These are phyloP conservation scores for Athalia rosae DNA, from an alignment of 2,888 invertebrate genomes.

Conservation along the genomic window DNA sequence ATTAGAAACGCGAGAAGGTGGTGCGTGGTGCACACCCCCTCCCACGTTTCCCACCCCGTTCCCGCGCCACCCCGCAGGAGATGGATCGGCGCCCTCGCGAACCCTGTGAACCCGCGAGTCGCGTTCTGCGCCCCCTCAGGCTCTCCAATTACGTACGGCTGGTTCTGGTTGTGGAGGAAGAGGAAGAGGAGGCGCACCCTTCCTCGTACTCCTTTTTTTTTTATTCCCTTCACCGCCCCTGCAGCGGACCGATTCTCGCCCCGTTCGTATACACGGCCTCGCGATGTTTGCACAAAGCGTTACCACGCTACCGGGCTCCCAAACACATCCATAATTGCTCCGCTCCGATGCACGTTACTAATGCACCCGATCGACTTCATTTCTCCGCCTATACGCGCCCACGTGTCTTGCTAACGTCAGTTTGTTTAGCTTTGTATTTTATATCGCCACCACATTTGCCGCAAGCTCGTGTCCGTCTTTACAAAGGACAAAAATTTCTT, in stretches of 20 bases:
- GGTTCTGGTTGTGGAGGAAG: not conserved
- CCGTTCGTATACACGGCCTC: conserved; percentile 28
- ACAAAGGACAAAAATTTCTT: not conserved
- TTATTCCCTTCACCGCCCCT: not conserved
- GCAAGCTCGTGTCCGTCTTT: not conserved
- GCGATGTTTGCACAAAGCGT: conserved; percentile 60
- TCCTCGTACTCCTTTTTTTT: not conserved
- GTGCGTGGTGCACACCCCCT: conserved; percentile 21
- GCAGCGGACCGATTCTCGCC: conserved; percentile 26
- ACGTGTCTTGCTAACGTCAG: conserved; percentile 66
- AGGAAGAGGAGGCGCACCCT: conserved; percentile 31
- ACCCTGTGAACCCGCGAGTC: conserved; percentile 42
- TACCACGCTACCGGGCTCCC: conserved; percentile 58
- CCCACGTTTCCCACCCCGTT: conserved; percentile 22
- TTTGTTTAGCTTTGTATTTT: conserved; percentile 66
- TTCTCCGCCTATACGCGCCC: conserved; percentile 39
- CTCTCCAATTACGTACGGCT: conserved; percentile 61
- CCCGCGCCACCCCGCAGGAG: conserved; percentile 5
- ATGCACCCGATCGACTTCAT: conserved; percentile 34
- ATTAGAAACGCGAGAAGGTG: conserved; percentile 66
- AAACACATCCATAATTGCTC: conserved; percentile 68
- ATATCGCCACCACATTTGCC: conserved; percentile 33
- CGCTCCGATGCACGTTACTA: conserved; percentile 67
- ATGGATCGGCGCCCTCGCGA: conserved; percentile 45
- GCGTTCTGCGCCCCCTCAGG: conserved; percentile 42